Evolutionary conservation across 2,113 vertebrate genomes (phyloP), one percentile per base, ranked within the genome.

Genomic region (Steatornis caripensis): DNA sequence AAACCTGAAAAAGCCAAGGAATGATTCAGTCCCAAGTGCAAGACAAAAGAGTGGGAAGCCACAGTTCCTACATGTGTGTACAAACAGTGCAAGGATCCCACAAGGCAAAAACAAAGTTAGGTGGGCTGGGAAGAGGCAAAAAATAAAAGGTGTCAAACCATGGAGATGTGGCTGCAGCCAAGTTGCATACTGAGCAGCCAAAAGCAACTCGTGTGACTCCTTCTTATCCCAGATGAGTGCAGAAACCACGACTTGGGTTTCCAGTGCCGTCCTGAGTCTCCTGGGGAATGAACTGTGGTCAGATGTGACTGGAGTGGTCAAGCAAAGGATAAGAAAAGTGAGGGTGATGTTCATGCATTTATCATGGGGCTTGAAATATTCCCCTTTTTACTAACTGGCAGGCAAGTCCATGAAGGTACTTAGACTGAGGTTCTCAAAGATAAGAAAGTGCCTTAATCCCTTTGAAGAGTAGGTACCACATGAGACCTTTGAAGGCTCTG

Each of bases 1-100:
- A 84, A 90, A 82, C 45, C 3, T 1, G 2, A 65, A 78, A 46
- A 64, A 90, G 61, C 69, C 78, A 95, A 90, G 48, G 51, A 91
- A 39, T 95, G 90, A 89, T 71, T 93, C 95, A 89, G 64, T 74
- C 23, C 43, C 39, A 43, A 87, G 68, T 16, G 43, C 53, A 89
- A 21, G 84, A 79, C 87, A 64, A 94, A 70, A 81, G 77, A 94
- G 82, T 34, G 70, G 88, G 87, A 95, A 96, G 74, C 82, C 90
- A 60, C 87, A 85, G 87, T 24, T 53, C 9, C 96, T 84, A 23
- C 61, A 32, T 8, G 36, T 3, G 0, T 26, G 26, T 49, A 71
- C 69, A 82, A 91, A 53, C 48, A 60, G n/a, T 57, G 12, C 34
- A 68, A 61, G 69, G 64, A 88, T 68, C 79, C 90, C 94, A 87